Evolutionary conservation across 2,888 invertebrate species (phyloP).

Genomic region (Darwinula stevensoni): DNA sequence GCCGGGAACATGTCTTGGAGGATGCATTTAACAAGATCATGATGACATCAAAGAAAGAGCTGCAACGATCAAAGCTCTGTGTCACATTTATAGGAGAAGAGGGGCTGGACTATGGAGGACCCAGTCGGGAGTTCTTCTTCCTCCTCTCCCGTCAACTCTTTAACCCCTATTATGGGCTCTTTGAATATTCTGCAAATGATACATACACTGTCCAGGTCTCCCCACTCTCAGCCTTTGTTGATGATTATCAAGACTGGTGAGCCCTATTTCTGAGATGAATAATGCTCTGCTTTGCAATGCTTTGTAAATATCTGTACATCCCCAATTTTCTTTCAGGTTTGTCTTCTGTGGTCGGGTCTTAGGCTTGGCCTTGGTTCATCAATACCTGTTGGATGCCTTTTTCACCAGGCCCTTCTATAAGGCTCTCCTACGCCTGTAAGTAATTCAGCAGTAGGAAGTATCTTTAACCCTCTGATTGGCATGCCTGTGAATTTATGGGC

Average conservation of each 20-base stretch:
- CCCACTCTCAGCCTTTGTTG: slow-evolving; percentile 86
- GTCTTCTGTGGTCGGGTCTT: slow-evolving; percentile 79
- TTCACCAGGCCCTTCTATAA: slow-evolving; percentile 93
- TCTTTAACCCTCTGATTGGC: too few relatives aligned
- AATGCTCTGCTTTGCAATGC: neutral
- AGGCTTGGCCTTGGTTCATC: slow-evolving; percentile 82
- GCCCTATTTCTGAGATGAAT: slow-evolving; percentile 11
- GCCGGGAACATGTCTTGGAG: slow-evolving; percentile 70
- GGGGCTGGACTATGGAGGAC: slow-evolving; percentile 90
- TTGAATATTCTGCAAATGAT: slow-evolving; percentile 92
- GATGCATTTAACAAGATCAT: slow-evolving; percentile 90
- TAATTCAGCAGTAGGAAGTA: slow-evolving; percentile 10
- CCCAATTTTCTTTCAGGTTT: slow-evolving; percentile 34
- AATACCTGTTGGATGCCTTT: slow-evolving; percentile 84
- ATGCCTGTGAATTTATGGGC: too few relatives aligned
- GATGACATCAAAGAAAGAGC: slow-evolving; percentile 77
- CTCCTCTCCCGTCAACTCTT: slow-evolving; percentile 84
- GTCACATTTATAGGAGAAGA: slow-evolving; percentile 86
- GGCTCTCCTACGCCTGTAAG: slow-evolving; percentile 46
- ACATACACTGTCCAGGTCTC: slow-evolving; percentile 77
- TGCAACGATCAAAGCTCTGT: slow-evolving; percentile 78
- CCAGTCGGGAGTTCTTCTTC: slow-evolving; percentile 91
- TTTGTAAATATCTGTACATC: too few relatives aligned
- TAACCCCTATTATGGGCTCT: slow-evolving; percentile 92
- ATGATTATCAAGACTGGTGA: slow-evolving; percentile 84